Conservation (phyloP, 2,888 invertebrate genomes). For the Dicranocentrus wangi region DNA sequence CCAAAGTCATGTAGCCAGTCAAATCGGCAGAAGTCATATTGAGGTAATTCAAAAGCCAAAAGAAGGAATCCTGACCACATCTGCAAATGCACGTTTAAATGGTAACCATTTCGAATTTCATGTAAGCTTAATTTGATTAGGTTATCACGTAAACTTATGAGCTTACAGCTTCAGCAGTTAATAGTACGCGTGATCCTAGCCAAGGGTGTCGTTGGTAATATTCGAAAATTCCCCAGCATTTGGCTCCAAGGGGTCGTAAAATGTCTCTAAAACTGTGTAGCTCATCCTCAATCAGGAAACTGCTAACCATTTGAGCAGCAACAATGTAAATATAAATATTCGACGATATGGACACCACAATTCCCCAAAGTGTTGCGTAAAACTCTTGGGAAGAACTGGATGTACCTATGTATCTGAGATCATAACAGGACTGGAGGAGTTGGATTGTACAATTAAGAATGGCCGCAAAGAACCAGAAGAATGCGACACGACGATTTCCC, state of each 20-base stretch:
- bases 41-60: conserved; percentile 27
- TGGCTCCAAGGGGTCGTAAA: conserved; percentile 42
- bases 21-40: conserved; percentile 46
- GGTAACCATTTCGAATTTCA: no score
- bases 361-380: conserved; percentile 29
- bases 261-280: conserved; percentile 33
- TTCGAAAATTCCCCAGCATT: conserved; percentile 30
- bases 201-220: conserved; percentile 46
- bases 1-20: conserved; percentile 50
- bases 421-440: conserved; percentile 46
- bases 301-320: conserved; percentile 45
- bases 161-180: conserved; percentile 48
- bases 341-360: conserved; percentile 14
- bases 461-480: conserved; percentile 43
- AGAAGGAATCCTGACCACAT: conserved; percentile 43
- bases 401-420: conserved; percentile 49
- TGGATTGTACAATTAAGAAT: conserved; percentile 48
- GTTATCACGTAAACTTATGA: no score
- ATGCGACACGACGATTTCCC: conserved; percentile 31
- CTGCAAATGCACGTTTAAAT: conserved; percentile 9
- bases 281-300: conserved; percentile 43
- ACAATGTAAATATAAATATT: conserved; percentile 48
- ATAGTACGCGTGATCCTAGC: conserved; percentile 30
- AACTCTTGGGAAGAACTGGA: conserved; percentile 28
- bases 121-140: no score